Evolutionary conservation across 1,140 invertebrate genomes (phyloP).

Genomic region (Drosophila arawakana): DNA sequence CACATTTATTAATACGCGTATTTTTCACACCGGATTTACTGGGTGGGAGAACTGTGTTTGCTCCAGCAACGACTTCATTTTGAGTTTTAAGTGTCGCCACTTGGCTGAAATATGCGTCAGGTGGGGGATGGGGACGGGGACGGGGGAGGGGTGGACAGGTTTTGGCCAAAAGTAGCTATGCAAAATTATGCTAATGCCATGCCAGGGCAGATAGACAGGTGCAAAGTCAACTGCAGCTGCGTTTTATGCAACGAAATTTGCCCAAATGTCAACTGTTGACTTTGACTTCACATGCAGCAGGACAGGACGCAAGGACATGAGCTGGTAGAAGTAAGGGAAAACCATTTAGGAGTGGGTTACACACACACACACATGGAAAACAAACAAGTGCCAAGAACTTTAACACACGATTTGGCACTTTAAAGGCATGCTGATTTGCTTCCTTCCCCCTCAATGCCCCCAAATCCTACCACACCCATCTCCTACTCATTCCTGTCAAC

Average conservation of each 20-base stretch:
- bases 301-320: constrained; percentile 24
- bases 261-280: constrained; percentile 56
- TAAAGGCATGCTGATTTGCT: constrained; percentile 49
- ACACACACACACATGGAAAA: background rate
- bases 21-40: constrained; percentile 69
- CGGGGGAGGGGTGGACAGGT: background rate
- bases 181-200: constrained; percentile 80
- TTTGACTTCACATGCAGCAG: constrained; percentile 40
- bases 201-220: constrained; percentile 44
- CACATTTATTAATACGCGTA: constrained; percentile 75
- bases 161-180: constrained; percentile 57
- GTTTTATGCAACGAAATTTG: constrained; percentile 58
- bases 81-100: constrained; percentile 73
- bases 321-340: constrained; percentile 14
- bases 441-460: background rate
- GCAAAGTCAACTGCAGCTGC: constrained; percentile 35
- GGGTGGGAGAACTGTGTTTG: constrained; percentile 6
- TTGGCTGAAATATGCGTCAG: constrained; percentile 71
- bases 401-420: constrained; percentile 68
- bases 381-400: constrained; percentile 65
- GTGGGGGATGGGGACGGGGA: background rate
- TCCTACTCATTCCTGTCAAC: background rate
- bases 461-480: no score
- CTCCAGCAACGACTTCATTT: constrained; percentile 68
- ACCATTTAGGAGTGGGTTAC: background rate